A percentile compares a stretch with the other conserved stretches of the same genome.
phyloP scores from a whole-genome alignment of 2,797 vertebrate species.

The Glossophaga mutica region DNA sequence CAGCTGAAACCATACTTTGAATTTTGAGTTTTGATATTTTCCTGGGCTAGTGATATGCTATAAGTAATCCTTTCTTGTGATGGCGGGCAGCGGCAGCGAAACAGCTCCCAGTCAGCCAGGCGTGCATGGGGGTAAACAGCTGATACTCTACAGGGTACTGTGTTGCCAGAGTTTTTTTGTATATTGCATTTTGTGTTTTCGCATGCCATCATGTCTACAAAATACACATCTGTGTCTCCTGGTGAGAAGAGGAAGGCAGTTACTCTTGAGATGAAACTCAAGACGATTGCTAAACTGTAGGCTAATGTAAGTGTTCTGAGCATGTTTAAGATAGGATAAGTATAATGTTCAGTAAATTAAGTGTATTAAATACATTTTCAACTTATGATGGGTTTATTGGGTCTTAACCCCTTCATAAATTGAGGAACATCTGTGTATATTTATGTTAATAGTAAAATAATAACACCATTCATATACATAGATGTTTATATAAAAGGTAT shows the following conservation, averaged over 20 bases:
- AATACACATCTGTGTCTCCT: neutral
- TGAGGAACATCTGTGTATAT: neutral
- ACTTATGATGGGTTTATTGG: neutral
- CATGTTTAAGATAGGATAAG: neutral
- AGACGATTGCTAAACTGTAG: neutral
- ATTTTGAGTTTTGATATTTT: neutral
- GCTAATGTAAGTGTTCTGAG: neutral
- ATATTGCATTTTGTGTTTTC: neutral
- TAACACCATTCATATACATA: neutral
- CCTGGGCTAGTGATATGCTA: neutral
- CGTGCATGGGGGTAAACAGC: neutral
- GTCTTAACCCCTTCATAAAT: neutral
- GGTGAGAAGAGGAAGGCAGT: neutral
- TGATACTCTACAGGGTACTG: neutral
- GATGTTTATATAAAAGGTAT: neutral
- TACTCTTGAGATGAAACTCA: neutral
- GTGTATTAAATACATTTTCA: neutral
- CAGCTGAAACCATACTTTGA: neutral
- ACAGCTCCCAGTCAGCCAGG: neutral
- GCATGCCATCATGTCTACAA: neutral
- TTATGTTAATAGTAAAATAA: neutral
- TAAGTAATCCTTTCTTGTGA: neutral
- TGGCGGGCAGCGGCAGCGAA: too few species aligned
- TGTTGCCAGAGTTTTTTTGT: neutral
- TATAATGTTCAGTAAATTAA: neutral